Evolutionary conservation across 2,888 invertebrate genomes (phyloP), one percentile per base, ranked within the genome.

Genomic region (Metopia argyrocephala): DNA sequence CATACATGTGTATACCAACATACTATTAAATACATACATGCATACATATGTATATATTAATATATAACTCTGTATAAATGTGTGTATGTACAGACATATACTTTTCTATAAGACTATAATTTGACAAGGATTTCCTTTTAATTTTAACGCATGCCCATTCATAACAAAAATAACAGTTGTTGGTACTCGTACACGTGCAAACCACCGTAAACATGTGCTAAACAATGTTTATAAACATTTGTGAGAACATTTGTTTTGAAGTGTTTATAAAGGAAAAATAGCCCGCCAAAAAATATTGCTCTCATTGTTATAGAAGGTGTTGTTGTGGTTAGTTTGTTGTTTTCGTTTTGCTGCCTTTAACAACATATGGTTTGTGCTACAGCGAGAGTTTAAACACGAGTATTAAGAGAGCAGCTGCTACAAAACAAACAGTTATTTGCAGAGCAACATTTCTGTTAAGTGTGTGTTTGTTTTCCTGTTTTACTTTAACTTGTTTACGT

Each of bases 121-220:
- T 71, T 81, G 78, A 78, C 78, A 82, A 83, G 87, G 87, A 88
- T 87, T 87, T 87, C 88, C 86, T 86, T 86, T 86, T 85, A 85
- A 74, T 62, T 61, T 74, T 62, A 75, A 50, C 81, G 81, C 81
- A 74, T 81, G 81, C 81, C 52, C 70, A 57, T 27, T 46, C 20
- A 12, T 20, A 21, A 18, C 54, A 74, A 61, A 73, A 83, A 64
- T 46, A 78, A 68, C 57, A 28, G 28, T 79, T 68, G 46, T 66
- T 52, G 76, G 59, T 27, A 25, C 20, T 38, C 2, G 27, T 21
- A 9, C 81, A 81, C 81, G 81, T 81, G 81, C 21, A 45, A 23
- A 52, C 38, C 21, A 20, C 38, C 6, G 31, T 46, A 66, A 56
- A 31, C 25, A 3, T 18, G 31, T 15, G 57, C 50, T 15, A 2